phyloP scores from a whole-genome alignment of 2,888 invertebrate genomes.

The Platycnemis pennipes region DNA sequence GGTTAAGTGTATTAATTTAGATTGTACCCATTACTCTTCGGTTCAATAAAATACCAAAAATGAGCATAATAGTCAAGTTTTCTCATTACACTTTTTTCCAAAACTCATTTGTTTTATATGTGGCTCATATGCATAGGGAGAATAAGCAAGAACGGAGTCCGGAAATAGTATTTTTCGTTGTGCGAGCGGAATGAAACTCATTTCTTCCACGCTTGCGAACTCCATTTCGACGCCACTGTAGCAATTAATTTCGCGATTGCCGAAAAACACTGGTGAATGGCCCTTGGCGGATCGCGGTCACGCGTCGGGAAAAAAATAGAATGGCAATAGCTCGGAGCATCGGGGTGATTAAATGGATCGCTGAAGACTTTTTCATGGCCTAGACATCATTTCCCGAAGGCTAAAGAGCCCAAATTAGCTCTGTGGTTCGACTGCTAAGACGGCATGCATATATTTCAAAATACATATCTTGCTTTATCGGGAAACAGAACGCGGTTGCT shows the following conservation, averaged over 20 bases:
- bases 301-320: not conserved
- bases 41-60: not conserved
- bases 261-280: constrained; percentile 21
- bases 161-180: not conserved
- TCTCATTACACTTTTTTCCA: not conserved
- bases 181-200: not conserved
- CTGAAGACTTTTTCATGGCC: not conserved
- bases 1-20: not conserved
- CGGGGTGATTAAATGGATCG: not conserved
- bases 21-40: no score
- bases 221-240: not conserved
- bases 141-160: not conserved
- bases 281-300: not conserved
- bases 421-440: not conserved
- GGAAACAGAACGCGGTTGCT: not conserved
- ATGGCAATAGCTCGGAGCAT: not conserved
- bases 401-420: not conserved
- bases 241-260: not conserved
- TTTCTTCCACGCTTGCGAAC: not conserved
- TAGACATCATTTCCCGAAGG: constrained; percentile 25
- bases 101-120: no score
- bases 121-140: no score
- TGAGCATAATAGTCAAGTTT: not conserved
- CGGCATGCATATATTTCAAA: not conserved
- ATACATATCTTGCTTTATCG: not conserved